phyloP scores from a whole-genome alignment of 1,140 invertebrate species.

The Rhynchophorus ferrugineus region DNA sequence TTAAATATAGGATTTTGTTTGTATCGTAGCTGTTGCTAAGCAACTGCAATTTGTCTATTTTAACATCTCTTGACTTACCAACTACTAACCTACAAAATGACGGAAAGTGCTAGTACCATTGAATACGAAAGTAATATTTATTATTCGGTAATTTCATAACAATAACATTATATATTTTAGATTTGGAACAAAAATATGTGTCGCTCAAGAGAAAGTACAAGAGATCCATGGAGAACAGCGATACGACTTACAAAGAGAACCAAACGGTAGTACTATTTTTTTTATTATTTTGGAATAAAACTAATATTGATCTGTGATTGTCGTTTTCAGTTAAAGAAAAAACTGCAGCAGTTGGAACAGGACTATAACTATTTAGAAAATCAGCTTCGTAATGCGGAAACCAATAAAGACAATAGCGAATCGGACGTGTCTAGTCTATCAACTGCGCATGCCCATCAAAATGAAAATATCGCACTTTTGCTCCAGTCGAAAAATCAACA shows the following conservation, averaged over 20 bases:
- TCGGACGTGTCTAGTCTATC: slow-evolving; percentile 41
- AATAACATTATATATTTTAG: slow-evolving; percentile 26
- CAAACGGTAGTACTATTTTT: slow-evolving; percentile 11
- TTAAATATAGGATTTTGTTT: no score
- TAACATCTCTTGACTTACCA: no score
- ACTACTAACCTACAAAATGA: neutral
- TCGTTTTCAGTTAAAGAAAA: slow-evolving; percentile 42
- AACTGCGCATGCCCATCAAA: slow-evolving; percentile 26
- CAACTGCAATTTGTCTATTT: no score
- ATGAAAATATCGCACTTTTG: slow-evolving; percentile 47
- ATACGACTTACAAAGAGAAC: slow-evolving; percentile 31
- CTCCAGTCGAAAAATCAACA: slow-evolving; percentile 58
- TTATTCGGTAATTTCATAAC: neutral
- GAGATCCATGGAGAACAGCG: slow-evolving; percentile 44
- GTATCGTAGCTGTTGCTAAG: no score
- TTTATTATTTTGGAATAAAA: no score
- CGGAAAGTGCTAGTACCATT: slow-evolving; percentile 5
- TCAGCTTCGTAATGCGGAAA: slow-evolving; percentile 33
- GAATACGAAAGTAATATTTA: slow-evolving; percentile 15
- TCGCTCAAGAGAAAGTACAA: slow-evolving; percentile 46
- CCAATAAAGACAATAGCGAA: slow-evolving; percentile 37
- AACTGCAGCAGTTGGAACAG: slow-evolving; percentile 46
- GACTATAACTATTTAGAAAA: slow-evolving; percentile 43
- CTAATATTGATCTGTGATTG: no score
- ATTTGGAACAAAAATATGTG: slow-evolving; percentile 41